Conservation (phyloP, 2,113 vertebrate species). For the Syrmaticus mikado region DNA sequence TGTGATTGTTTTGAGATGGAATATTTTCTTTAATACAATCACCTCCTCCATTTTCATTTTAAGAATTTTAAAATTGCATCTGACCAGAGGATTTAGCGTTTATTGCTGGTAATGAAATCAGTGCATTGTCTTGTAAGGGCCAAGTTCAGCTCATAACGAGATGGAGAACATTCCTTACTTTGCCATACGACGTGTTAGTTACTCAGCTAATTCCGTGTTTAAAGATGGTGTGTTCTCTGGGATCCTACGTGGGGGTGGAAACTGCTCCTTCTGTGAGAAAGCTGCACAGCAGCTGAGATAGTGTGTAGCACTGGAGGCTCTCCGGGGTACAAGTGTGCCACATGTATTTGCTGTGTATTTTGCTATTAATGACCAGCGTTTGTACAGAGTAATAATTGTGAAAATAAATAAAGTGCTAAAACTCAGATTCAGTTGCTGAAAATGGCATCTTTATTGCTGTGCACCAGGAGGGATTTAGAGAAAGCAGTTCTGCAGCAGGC, state of each 20-base stretch:
- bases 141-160: slow-evolving; percentile 37
- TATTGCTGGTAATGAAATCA: not conserved
- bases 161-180: slow-evolving; percentile 53
- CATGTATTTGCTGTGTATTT: slow-evolving; percentile 31
- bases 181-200: slow-evolving; percentile 42
- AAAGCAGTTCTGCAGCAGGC: slow-evolving; percentile 10
- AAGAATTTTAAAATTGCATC: not conserved
- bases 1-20: slow-evolving; percentile 30
- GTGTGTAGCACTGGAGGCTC: slow-evolving; percentile 50
- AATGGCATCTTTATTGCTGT: slow-evolving; percentile 26
- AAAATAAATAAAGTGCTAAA: slow-evolving; percentile 26
- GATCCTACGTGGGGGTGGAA: slow-evolving; percentile 1
- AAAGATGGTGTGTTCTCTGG: not conserved
- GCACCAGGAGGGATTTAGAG: not conserved
- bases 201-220: slow-evolving; percentile 38
- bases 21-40: slow-evolving; percentile 39
- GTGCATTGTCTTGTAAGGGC: slow-evolving; percentile 37
- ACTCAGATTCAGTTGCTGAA: slow-evolving; percentile 21
- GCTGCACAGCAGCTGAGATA: slow-evolving; percentile 59
- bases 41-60: not conserved
- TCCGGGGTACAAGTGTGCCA: slow-evolving; percentile 34
- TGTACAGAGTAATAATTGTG: slow-evolving; percentile 6
- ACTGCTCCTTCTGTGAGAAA: slow-evolving; percentile 58
- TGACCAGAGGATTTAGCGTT: slow-evolving; percentile 8
- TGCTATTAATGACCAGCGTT: slow-evolving; percentile 29